These are phyloP conservation scores for Amyelois transitella DNA, from an alignment of 1,140 invertebrate species.

Conservation along the genomic window DNA sequence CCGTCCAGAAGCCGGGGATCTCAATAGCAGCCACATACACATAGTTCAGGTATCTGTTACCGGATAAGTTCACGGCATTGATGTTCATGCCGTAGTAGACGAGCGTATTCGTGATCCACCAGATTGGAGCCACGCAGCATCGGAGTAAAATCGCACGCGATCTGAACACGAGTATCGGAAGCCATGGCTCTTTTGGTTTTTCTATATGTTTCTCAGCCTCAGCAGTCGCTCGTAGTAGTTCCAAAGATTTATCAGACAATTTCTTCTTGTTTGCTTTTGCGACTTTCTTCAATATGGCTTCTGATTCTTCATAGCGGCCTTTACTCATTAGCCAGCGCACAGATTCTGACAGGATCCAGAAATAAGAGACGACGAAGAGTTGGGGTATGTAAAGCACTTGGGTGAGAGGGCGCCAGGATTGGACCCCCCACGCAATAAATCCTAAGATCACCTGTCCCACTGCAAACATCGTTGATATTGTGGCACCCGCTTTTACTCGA, in stretches of 20 bases:
- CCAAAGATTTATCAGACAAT: conserved; percentile 73
- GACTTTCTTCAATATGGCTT: conserved; percentile 74
- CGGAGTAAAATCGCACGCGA: conserved; percentile 78
- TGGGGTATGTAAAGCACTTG: conserved; percentile 80
- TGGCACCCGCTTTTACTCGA: conserved; percentile 81
- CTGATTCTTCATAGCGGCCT: conserved; percentile 79
- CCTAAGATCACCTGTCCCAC: conserved; percentile 82
- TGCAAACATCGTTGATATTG: conserved; percentile 83
- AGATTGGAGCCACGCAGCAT: conserved; percentile 80
- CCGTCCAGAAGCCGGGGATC: conserved; percentile 82
- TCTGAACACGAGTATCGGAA: conserved; percentile 72
- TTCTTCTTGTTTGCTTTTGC: conserved; percentile 79
- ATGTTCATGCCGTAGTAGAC: conserved; percentile 89
- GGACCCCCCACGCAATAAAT: conserved; percentile 78
- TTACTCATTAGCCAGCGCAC: conserved; percentile 86
- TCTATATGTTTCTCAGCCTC: conserved; percentile 24
- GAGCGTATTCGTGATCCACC: conserved; percentile 83
- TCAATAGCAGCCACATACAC: conserved; percentile 79
- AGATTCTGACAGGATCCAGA: conserved; percentile 79
- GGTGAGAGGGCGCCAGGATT: conserved; percentile 82
- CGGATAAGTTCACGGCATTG: conserved; percentile 84
- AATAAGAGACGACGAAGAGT: conserved; percentile 78
- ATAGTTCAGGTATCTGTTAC: conserved; percentile 81
- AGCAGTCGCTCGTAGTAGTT: conserved; percentile 51
- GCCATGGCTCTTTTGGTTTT: conserved; percentile 20